These are phyloP conservation scores for Thymelicus lineola DNA, from an alignment of 2,888 invertebrate species.

Conservation along the genomic window DNA sequence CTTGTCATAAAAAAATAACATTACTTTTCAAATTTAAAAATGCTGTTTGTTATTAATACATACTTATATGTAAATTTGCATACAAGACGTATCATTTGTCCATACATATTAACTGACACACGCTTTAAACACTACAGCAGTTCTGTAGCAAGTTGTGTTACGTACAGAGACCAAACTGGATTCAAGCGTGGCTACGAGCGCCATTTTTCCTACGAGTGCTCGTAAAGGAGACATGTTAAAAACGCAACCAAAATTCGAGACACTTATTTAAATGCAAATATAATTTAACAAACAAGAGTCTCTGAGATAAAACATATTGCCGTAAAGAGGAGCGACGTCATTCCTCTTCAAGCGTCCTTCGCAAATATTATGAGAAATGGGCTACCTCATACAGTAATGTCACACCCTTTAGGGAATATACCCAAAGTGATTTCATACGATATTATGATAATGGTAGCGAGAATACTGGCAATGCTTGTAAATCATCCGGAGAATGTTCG, in stretches of 20 bases:
- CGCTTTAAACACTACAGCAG: too few relatives aligned
- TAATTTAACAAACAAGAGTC: not conserved
- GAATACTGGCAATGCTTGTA: constrained; percentile 32
- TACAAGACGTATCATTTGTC: too few relatives aligned
- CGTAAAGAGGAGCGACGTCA: constrained; percentile 21
- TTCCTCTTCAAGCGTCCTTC: constrained; percentile 13
- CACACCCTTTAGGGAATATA: constrained; percentile 27
- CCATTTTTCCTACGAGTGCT: not conserved
- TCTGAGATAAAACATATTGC: constrained; percentile 10
- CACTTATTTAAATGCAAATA: constrained; percentile 4
- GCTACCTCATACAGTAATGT: constrained; percentile 23
- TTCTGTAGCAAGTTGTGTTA: too few relatives aligned
- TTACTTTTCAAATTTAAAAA: too few relatives aligned
- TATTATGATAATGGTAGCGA: constrained; percentile 33
- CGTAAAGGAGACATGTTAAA: not conserved
- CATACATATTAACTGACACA: too few relatives aligned
- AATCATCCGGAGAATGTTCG: constrained; percentile 29
- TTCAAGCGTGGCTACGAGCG: not conserved
- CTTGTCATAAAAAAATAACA: too few relatives aligned
- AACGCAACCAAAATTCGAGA: not conserved
- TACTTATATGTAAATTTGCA: too few relatives aligned
- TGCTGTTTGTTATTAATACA: too few relatives aligned
- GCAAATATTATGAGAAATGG: constrained; percentile 29
- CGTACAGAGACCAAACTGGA: not conserved
- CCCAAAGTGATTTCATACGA: constrained; percentile 31